A percentile compares a stretch with the other conserved stretches of the same genome.
These are phyloP conservation scores for Tryphoninae sp. DNA, from an alignment of 2,888 invertebrate species.

Conservation along the genomic window DNA sequence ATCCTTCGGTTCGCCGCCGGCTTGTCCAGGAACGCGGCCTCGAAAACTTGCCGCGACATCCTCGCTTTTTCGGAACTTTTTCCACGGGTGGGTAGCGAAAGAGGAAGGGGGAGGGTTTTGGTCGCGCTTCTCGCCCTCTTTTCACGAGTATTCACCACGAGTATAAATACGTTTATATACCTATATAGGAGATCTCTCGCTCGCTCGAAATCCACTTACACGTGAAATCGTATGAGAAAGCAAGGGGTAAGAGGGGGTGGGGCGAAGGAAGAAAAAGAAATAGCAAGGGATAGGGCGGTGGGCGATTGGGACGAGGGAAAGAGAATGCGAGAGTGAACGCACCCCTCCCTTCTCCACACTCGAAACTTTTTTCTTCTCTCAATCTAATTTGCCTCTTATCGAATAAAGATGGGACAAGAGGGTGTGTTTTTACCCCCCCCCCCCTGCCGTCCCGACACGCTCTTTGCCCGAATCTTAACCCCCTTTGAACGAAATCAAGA, in stretches of 20 bases:
- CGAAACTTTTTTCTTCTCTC: slow-evolving; percentile 60
- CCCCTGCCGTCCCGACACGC: not conserved
- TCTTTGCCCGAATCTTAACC: slow-evolving; percentile 1
- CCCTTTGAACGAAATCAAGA: slow-evolving; percentile 8
- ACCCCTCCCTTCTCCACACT: slow-evolving; percentile 8
- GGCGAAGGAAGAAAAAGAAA: not conserved
- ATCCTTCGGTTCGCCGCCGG: slow-evolving; percentile 50
- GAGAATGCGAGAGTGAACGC: not conserved
- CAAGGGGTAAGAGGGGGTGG: not conserved
- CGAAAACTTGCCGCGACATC: slow-evolving; percentile 53
- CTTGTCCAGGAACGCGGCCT: slow-evolving; percentile 44
- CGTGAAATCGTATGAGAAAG: slow-evolving; percentile 26
- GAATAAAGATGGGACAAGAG: slow-evolving; percentile 45
- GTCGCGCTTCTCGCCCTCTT: slow-evolving; percentile 19
- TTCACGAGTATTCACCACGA: not conserved
- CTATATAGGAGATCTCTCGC: slow-evolving; percentile 4
- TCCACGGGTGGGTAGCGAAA: not conserved
- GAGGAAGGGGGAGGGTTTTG: not conserved
- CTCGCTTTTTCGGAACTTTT: slow-evolving; percentile 48
- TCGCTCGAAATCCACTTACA: slow-evolving; percentile 36
- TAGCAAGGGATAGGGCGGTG: not conserved
- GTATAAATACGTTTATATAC: too few relatives aligned
- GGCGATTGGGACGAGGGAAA: not conserved
- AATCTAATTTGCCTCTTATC: slow-evolving; percentile 66
- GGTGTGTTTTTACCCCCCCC: slow-evolving; percentile 26